These are phyloP conservation scores for Liposcelis brunnea DNA, from an alignment of 2,888 invertebrate genomes.

Conservation along the genomic window DNA sequence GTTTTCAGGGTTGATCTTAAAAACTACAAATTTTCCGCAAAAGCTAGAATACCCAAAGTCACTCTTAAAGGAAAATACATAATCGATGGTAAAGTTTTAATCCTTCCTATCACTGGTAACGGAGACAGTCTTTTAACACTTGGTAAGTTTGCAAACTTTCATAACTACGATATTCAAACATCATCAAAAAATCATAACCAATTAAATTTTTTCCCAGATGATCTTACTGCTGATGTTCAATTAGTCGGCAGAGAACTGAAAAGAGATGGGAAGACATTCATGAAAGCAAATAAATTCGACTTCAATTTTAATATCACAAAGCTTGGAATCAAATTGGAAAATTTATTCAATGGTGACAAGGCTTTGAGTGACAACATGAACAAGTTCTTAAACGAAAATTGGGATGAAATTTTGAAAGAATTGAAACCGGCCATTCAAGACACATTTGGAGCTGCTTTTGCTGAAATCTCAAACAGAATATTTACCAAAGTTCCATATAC, in stretches of 20 bases:
- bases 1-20: slow-evolving; percentile 10
- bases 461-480: slow-evolving; percentile 11
- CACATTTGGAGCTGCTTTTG: slow-evolving; percentile 10
- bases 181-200: no score
- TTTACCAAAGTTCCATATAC: slow-evolving; percentile 12
- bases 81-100: slow-evolving; percentile 13
- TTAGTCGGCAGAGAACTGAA: slow-evolving; percentile 7
- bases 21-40: background rate
- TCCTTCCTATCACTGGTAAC: slow-evolving; percentile 13
- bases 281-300: slow-evolving; percentile 8
- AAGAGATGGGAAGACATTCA: slow-evolving; percentile 10
- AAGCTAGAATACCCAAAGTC: background rate
- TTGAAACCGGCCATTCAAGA: slow-evolving; percentile 7
- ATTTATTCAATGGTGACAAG: slow-evolving; percentile 13
- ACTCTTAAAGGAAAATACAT: slow-evolving; percentile 9
- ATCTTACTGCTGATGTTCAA: slow-evolving; percentile 7
- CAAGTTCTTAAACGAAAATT: slow-evolving; percentile 13
- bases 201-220: slow-evolving; percentile 10
- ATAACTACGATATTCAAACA: no score
- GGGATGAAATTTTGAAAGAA: slow-evolving; percentile 10
- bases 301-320: slow-evolving; percentile 10
- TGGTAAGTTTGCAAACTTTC: slow-evolving; percentile 8
- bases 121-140: slow-evolving; percentile 12
- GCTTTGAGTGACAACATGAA: slow-evolving; percentile 12
- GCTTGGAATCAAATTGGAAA: slow-evolving; percentile 11